Base-by-base conservation (phyloP, 2,797 vertebrate species). In the Molossus molossus region DNA sequence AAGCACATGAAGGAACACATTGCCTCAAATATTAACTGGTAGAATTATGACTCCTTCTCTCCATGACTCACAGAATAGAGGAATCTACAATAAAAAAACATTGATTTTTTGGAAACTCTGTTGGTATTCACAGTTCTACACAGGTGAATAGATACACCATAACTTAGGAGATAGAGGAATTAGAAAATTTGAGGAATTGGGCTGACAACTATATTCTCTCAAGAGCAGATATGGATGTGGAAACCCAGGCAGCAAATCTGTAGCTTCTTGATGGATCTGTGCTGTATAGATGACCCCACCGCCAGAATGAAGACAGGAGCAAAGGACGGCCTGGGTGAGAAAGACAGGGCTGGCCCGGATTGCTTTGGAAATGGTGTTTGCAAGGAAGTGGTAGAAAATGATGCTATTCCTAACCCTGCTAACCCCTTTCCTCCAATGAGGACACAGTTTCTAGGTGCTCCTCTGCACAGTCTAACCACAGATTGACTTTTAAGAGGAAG, bases 81-180 rank as follows among this genome's bases (percentile, higher is more conserved):
- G 21, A 81, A 57, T 55, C 20, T 80, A 69, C 20, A 75, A n/a
- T 79, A 72, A 94, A 87, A 25, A 90, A 79, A 93, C 60, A 90
- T 5, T 23, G 17, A 9, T 50, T 91, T 83, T 69, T 83, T 58
- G 20, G 67, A 76, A 85, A 55, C 64, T 58, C 21, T 77, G 40
- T 53, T 40, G 25, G 72, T 80, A 53, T 55, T 85, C 57, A 86
- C 48, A 91, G 29, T 58, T 87, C 79, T 13, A 72, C 23, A 53
- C 5, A 88, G 25, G 13, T 25, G 62, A 95, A 50, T 60, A 94
- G 40, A 67, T n/a, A 53, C 0, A 62, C n/a, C 0, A 6, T 83
- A 64, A 88, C 12, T 62, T 57, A 80, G 14, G 37, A 50, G 6
- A 77, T 50, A 77, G 94, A 73, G 21, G 48, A 85, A 79, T 50